Conservation (phyloP, 2,797 vertebrate genomes). For the Dermochelys coriacea region DNA sequence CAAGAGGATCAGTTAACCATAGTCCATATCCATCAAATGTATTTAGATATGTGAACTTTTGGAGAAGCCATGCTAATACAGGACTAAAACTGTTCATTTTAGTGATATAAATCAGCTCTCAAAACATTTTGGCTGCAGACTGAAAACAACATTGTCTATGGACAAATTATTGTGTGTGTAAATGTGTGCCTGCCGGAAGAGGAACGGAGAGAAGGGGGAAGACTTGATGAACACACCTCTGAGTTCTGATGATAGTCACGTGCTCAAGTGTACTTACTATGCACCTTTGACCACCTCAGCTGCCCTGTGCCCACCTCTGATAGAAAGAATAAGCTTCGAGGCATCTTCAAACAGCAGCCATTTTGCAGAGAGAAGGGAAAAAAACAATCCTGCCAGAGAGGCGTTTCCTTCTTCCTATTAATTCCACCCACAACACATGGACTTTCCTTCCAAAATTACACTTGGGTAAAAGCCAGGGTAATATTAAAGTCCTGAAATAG, state of each 20-base stretch:
- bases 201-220: neutral
- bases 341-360: neutral
- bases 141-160: fast-evolving
- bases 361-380: neutral
- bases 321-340: neutral
- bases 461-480: neutral
- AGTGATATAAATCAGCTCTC: neutral
- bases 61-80: neutral
- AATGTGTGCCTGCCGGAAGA: neutral
- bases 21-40: neutral
- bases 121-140: neutral
- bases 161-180: neutral
- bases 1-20: neutral
- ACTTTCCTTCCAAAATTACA: constrained; percentile 47
- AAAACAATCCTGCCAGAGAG: constrained; percentile 23
- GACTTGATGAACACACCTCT: neutral
- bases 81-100: neutral
- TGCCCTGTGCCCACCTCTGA: neutral
- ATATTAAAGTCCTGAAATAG: neutral
- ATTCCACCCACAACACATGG: neutral
- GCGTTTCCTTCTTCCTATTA: neutral
- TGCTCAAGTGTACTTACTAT: neutral
- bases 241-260: neutral
- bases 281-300: neutral
- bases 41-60: neutral